Evolutionary conservation across 64 coral and sea anemone genomes (phyloP).

Genomic region (Montipora capricornis): DNA sequence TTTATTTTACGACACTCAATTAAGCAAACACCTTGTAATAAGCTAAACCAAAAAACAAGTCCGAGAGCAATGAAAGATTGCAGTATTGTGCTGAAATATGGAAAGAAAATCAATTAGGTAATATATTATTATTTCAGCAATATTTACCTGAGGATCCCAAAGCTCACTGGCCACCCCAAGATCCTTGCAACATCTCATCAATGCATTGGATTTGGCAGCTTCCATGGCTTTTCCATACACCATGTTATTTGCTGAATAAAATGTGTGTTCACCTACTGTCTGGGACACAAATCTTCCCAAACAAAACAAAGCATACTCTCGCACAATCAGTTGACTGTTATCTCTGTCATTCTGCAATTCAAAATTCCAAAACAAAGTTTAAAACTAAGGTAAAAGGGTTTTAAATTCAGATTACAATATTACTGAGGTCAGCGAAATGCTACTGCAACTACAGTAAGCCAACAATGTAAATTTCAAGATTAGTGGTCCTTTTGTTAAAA

Average conservation of each 20-base stretch:
- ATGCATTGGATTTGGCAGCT: conserved; percentile 96
- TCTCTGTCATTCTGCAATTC: conserved; percentile 89
- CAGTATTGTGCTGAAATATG: too few relatives aligned
- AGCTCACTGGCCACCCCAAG: conserved; percentile 97
- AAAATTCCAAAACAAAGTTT: neutral
- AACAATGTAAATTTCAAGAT: too few relatives aligned
- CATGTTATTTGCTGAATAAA: conserved; percentile 93
- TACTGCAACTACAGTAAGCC: too few relatives aligned
- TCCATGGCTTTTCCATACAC: conserved; percentile 99
- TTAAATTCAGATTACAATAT: too few relatives aligned
- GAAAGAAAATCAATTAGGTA: too few relatives aligned
- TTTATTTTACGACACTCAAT: too few relatives aligned
- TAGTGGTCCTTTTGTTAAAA: too few relatives aligned
- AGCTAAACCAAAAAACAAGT: too few relatives aligned
- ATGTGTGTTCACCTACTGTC: conserved; percentile 95
- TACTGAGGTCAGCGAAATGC: too few relatives aligned
- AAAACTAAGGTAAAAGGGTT: neutral
- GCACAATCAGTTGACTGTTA: conserved; percentile 95
- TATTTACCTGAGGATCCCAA: conserved; percentile 95
- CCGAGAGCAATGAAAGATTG: too few relatives aligned
- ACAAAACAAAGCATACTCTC: conserved; percentile 97
- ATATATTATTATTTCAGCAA: too few relatives aligned
- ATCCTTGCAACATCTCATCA: conserved; percentile 99
- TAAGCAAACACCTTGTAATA: too few relatives aligned
- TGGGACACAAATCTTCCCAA: conserved; percentile 91